Base-by-base conservation (phyloP, 2,797 vertebrate species). In the Enteromius fasciolatus region DNA sequence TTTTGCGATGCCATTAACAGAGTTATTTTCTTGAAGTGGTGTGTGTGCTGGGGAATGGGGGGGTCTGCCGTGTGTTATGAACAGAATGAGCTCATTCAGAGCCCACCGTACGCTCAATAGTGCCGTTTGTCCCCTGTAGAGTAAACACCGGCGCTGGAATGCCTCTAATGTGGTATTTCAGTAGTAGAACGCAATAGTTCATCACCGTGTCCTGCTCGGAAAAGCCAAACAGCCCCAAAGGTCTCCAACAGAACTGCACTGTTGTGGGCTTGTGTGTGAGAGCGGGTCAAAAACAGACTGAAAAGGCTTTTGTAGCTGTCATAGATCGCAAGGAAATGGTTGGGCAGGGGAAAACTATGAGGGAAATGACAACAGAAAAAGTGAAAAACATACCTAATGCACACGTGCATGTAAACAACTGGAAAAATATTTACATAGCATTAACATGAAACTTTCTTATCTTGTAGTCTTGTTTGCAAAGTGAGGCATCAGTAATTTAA, bases 71-170 rank as follows among this genome's bases (percentile, higher is more conserved):
- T 31, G 15, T 63, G 46, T 41, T 91, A 89, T 90, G 92, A 92
- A 90, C 89, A 94, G 92, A 95, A 94, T 92, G 92, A 92, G 91
- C 92, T 93, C 91, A 94, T 95, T 95, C 93, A 95, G 93, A 89
- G 90, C 91, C 90, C 83, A 15, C 84, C 76, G 86, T 73, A 73
- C 41, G 87, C 90, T 95, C 93, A 95, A 94, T 94, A 91, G 91
- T 90, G 90, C 92, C 93, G 90, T 94, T 95, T 95, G 94, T 95
- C 92, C 92, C 87, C 50, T 59, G 67, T 85, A 93, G 92, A 90
- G 93, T 93, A 95, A 95, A 95, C 92, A 94, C 90, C 87, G 84
- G 63, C 89, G 75, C 89, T 90, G 90, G 92, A 94, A 93, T 93
- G 90, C 92, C 92, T 94, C 92, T 93, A 91, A 93, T 93, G 91